Conservation (phyloP, 2,113 vertebrate genomes). For the Maccullochella peelii region DNA sequence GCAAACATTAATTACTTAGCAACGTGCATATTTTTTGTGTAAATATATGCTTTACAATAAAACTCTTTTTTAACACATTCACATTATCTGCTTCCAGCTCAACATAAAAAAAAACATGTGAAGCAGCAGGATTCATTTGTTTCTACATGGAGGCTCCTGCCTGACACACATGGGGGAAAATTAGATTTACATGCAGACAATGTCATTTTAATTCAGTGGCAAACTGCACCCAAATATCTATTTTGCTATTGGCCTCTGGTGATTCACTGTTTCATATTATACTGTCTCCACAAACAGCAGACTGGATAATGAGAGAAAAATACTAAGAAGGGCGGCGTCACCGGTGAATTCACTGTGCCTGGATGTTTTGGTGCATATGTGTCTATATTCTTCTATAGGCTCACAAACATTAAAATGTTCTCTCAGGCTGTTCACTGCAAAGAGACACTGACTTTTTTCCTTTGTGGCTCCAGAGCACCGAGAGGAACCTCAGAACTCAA, state of each 20-base stretch:
- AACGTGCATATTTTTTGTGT: not conserved
- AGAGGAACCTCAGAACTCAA: slow-evolving; percentile 40
- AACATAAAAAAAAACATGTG: not conserved
- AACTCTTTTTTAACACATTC: not conserved
- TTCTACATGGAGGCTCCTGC: not conserved
- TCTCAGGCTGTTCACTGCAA: slow-evolving; percentile 30
- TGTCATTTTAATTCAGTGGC: slow-evolving; percentile 33
- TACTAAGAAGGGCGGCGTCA: slow-evolving; percentile 20
- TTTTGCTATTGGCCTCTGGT: slow-evolving; percentile 50
- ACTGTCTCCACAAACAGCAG: slow-evolving; percentile 47
- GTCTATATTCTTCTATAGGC: slow-evolving; percentile 37
- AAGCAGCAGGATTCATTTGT: slow-evolving; percentile 5
- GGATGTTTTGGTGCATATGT: slow-evolving; percentile 31
- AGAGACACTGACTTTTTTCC: slow-evolving; percentile 30
- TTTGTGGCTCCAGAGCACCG: slow-evolving; percentile 35
- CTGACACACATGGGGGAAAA: slow-evolving; percentile 2
- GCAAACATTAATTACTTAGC: not conserved
- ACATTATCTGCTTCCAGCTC: not conserved
- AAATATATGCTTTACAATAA: not conserved
- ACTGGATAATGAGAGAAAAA: slow-evolving; percentile 55
- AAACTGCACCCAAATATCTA: slow-evolving; percentile 56
- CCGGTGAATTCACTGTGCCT: slow-evolving; percentile 35
- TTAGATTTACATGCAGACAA: slow-evolving; percentile 11
- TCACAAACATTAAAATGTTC: slow-evolving; percentile 37
- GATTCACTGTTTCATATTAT: slow-evolving; percentile 27